These are phyloP conservation scores for Oncopodura yosiiana DNA, from an alignment of 1,140 invertebrate species.

Conservation along the genomic window DNA sequence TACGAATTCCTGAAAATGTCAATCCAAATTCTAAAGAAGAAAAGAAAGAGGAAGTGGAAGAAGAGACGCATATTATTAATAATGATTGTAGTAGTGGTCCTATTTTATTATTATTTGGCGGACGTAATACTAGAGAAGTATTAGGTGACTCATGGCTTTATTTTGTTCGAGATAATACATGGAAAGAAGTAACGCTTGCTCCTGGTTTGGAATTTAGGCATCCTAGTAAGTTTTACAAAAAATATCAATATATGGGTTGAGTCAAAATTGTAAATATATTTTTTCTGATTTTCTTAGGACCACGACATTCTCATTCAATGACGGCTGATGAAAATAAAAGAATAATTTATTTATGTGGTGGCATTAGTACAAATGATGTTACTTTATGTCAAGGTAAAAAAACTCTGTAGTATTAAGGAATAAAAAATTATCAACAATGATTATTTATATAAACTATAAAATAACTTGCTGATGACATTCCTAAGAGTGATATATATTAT, in stretches of 20 bases:
- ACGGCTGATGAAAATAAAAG: constrained; percentile 5
- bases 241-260: too few species aligned
- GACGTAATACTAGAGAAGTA: constrained; percentile 17
- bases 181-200: constrained; percentile 13
- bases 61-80: constrained; percentile 6
- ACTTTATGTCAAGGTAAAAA: constrained; percentile 8
- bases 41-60: constrained; percentile 1
- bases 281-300: too few species aligned
- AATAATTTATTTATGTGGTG: constrained; percentile 25
- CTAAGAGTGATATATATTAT: too few species aligned
- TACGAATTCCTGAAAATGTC: too few species aligned
- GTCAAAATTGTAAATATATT: too few species aligned
- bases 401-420: too few species aligned
- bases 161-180: neutral
- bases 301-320: constrained; percentile 30
- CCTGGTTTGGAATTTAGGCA: too few species aligned
- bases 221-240: too few species aligned
- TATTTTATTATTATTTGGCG: constrained; percentile 25
- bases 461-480: too few species aligned
- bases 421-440: too few species aligned
- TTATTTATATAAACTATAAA: too few species aligned
- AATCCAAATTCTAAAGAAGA: too few species aligned
- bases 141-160: constrained; percentile 26
- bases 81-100: neutral
- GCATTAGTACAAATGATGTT: constrained; percentile 15